A percentile compares a stretch with the other conserved stretches of the same genome.
These are phyloP conservation scores for Scelioninae gen. 1 DNA, from an alignment of 2,888 invertebrate species.

Conservation along the genomic window DNA sequence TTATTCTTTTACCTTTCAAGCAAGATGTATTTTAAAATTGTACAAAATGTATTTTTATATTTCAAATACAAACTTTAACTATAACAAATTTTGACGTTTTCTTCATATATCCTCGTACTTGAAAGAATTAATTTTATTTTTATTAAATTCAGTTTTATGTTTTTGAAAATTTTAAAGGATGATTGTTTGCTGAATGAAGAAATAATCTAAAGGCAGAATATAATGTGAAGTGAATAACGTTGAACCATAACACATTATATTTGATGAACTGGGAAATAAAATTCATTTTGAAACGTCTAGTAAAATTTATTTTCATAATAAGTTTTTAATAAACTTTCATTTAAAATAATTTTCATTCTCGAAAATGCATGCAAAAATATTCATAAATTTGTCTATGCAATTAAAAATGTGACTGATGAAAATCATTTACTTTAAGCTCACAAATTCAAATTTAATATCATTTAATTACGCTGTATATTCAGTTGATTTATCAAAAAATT, in stretches of 20 bases:
- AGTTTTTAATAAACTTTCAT: not conserved
- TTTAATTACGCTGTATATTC: not conserved
- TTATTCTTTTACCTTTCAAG: constrained; percentile 2
- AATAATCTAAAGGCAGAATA: too few species aligned
- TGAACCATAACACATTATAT: not conserved
- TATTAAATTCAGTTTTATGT: not conserved
- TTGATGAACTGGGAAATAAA: not conserved
- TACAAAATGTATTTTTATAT: not conserved
- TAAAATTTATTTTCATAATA: constrained; percentile 4
- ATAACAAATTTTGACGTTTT: not conserved
- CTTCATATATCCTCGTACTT: not conserved
- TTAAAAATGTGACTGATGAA: not conserved
- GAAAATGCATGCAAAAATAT: not conserved
- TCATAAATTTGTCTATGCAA: not conserved
- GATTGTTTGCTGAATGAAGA: too few species aligned
- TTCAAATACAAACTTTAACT: not conserved
- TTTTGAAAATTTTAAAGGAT: not conserved
- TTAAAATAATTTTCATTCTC: not conserved
- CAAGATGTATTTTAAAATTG: constrained; percentile 3
- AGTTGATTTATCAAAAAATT: not conserved
- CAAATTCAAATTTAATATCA: constrained; percentile 4
- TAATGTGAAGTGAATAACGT: too few species aligned
- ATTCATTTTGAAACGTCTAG: not conserved
- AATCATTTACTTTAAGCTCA: not conserved
- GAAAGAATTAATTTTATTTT: not conserved